Evolutionary conservation across 1,140 invertebrate genomes (phyloP), one percentile per base, ranked within the genome.

Genomic region (Platyura marginata): DNA sequence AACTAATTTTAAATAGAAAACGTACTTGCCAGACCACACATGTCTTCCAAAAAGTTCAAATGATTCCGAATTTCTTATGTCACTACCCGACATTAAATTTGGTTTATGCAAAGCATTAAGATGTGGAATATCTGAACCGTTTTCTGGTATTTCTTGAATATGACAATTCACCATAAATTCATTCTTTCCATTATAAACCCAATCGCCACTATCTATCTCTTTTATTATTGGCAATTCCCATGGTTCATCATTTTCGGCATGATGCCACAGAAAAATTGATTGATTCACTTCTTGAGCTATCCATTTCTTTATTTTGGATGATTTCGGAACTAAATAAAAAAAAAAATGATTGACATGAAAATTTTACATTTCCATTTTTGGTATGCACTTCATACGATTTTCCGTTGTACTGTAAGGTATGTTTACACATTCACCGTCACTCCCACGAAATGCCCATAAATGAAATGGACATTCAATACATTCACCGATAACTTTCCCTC

Each of bases 401-500:
- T 5, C 46, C 22, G 43, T 48, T 11, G 40, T 29, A 41, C 58
- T 60, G 39, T 82, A 81, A 0, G 86, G 85, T 33, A 90, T 76
- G 34, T 68, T 61, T 1, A 69, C 62, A 51, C 83, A 88, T 34
- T 63, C 57, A 5, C 88, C 89, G 53, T 79, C 74, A 16, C 64
- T 58, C 0, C 78, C 81, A 19, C 69, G 61, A 58, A 92, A 92
- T 21, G 63, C 64, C 88, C 88, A 92, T 39, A 75, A 74, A 49
- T 93, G 88, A 64, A 92, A 93, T 0, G 88, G 88, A 55, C 89
- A 92, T 52, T 86, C 75, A 4, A 93, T 68, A 52, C 81, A 87
- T 40, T 85, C 75, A 0, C 75, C 76, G 21, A 69, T 66, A 1
- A 88, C 81, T 1, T 60, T 62, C 0, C 87, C 86, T 1, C 84